Evolutionary conservation across 2,888 invertebrate species (phyloP).

Genomic region (Norana najaformis): DNA sequence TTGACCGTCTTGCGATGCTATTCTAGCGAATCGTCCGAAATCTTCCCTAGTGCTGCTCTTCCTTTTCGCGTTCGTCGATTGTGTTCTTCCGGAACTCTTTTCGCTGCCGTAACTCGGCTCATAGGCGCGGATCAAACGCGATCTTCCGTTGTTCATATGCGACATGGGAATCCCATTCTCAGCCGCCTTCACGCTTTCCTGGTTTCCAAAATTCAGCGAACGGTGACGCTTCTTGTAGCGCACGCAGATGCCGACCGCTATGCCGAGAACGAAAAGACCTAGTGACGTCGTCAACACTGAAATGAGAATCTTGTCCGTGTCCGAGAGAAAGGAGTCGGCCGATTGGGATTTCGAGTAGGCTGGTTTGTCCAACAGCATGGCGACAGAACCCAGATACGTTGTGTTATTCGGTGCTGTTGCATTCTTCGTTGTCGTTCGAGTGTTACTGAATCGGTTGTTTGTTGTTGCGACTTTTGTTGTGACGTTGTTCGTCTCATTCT

Average conservation of each 20-base stretch:
- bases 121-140: not conserved
- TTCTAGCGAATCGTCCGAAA: not conserved
- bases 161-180: not conserved
- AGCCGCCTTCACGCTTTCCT: not conserved
- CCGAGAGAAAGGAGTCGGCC: too few relatives aligned
- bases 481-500: too few relatives aligned
- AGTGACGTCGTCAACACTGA: not conserved
- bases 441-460: too few relatives aligned
- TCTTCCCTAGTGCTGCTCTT: not conserved
- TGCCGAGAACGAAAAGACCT: not conserved
- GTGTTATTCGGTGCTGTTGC: too few relatives aligned
- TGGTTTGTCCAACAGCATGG: too few relatives aligned
- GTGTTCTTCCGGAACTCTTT: not conserved
- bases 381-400: too few relatives aligned
- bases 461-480: too few relatives aligned
- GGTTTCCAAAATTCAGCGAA: not conserved
- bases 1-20: not conserved
- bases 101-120: not conserved
- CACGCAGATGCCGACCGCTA: not conserved
- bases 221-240: conserved; percentile 7
- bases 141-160: not conserved
- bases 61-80: not conserved
- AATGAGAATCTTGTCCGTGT: too few relatives aligned
- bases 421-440: too few relatives aligned
- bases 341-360: too few relatives aligned